Percentiles rank a stretch among this genome's conserved stretches.
Conservation (phyloP, 2,113 vertebrate species). For the Murina feae region DNA sequence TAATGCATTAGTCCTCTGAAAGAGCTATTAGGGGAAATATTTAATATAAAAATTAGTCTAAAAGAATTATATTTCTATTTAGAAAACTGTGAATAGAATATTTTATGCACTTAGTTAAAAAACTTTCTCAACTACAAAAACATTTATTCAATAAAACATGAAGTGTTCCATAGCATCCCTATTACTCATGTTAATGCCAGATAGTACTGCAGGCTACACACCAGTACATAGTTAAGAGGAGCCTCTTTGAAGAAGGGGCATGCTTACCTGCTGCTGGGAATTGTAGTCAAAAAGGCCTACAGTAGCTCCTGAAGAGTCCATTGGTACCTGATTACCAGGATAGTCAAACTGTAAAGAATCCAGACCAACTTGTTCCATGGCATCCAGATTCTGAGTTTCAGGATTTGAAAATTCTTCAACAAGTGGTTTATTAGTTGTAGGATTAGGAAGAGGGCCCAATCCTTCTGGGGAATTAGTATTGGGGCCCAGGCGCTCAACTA, state of each 20-base stretch:
- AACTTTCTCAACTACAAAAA: background rate
- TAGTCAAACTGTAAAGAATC: conserved; percentile 98
- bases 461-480: conserved; percentile 89
- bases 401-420: conserved; percentile 94
- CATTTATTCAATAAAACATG: conserved; percentile 12
- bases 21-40: conserved; percentile 83
- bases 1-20: conserved; percentile 93
- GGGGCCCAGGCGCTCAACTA: conserved; percentile 93
- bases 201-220: background rate
- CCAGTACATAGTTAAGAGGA: background rate
- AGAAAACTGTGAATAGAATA: background rate
- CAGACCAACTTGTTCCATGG: conserved; percentile 95
- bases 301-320: conserved; percentile 95
- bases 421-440: conserved; percentile 86
- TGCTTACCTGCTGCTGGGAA: conserved; percentile 95
- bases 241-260: background rate
- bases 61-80: background rate
- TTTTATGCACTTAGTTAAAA: conserved; percentile 4
- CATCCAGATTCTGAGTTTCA: conserved; percentile 93
- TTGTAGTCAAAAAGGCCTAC: conserved; percentile 97
- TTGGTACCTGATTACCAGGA: conserved; percentile 95
- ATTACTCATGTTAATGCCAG: background rate
- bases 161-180: background rate
- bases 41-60: conserved; percentile 29
- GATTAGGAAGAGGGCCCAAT: conserved; percentile 90